Conservation (phyloP, 2,797 vertebrate genomes). For the Epinephelus awoara region DNA sequence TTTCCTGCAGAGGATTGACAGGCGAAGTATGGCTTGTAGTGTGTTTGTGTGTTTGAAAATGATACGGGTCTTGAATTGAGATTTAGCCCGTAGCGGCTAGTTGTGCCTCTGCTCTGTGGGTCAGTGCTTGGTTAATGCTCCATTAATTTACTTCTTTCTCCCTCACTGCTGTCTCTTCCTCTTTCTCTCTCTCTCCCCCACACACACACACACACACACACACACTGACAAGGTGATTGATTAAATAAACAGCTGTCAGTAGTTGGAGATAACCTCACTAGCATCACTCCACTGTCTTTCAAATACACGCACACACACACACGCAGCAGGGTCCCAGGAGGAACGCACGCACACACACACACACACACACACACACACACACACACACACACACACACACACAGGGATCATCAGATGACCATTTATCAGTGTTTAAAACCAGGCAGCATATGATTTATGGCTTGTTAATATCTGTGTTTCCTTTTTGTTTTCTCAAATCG, state of each 20-base stretch:
- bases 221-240: slow-evolving; percentile 94
- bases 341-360: slow-evolving; percentile 58
- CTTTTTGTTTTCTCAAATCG: slow-evolving; percentile 29
- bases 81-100: slow-evolving; percentile 74
- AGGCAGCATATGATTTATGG: slow-evolving; percentile 63
- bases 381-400: slow-evolving; percentile 35
- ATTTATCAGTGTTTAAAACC: slow-evolving; percentile 67
- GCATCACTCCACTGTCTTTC: slow-evolving; percentile 70
- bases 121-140: slow-evolving; percentile 99
- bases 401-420: slow-evolving; percentile 58
- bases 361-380: slow-evolving; percentile 42
- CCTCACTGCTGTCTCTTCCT: slow-evolving; percentile 84
- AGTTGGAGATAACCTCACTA: slow-evolving; percentile 80
- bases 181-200: slow-evolving; percentile 71
- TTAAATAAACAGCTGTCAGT: slow-evolving; percentile 96
- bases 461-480: slow-evolving; percentile 31
- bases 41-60: not conserved
- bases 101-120: slow-evolving; percentile 93
- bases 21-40: not conserved
- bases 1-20: too few relatives aligned
- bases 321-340: slow-evolving; percentile 67
- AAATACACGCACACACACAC: slow-evolving; percentile 50
- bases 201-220: slow-evolving; percentile 57
- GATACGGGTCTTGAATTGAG: slow-evolving; percentile 47
- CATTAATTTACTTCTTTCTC: slow-evolving; percentile 99